Percentiles rank a stretch among this genome's conserved stretches.
phyloP scores from a whole-genome alignment of 1,140 invertebrate species.

The Delia radicum region DNA sequence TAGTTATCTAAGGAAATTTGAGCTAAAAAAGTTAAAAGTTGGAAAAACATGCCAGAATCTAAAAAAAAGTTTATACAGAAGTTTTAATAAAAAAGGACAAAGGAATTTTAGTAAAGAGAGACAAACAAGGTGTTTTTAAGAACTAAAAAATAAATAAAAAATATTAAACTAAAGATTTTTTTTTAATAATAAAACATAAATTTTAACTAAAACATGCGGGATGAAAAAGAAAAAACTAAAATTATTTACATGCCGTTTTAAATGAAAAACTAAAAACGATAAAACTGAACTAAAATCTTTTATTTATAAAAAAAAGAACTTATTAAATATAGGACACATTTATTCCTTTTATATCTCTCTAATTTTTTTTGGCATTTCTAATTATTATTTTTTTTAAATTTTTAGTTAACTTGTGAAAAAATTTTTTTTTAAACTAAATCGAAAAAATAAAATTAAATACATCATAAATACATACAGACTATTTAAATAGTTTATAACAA shows the following conservation, averaged over 20 bases:
- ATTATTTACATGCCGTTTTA: conserved; percentile 1
- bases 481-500: neutral
- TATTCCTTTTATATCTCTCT: conserved; percentile 11
- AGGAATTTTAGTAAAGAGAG: conserved; percentile 9
- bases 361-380: conserved; percentile 10
- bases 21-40: neutral
- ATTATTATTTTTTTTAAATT: neutral
- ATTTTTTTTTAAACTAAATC: neutral
- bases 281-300: neutral
- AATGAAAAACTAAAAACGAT: neutral
- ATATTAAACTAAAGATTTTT: neutral
- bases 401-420: neutral
- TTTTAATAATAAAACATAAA: neutral
- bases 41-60: neutral
- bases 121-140: neutral
- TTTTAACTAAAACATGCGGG: neutral
- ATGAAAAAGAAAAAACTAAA: neutral
- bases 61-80: neutral
- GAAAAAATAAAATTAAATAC: neutral
- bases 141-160: neutral
- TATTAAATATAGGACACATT: conserved; percentile 31
- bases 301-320: conserved; percentile 15
- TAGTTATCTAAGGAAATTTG: neutral
- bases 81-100: neutral
- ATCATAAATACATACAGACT: neutral